Conservation (phyloP, 1,140 invertebrate species). For the Onthophagus taurus region DNA sequence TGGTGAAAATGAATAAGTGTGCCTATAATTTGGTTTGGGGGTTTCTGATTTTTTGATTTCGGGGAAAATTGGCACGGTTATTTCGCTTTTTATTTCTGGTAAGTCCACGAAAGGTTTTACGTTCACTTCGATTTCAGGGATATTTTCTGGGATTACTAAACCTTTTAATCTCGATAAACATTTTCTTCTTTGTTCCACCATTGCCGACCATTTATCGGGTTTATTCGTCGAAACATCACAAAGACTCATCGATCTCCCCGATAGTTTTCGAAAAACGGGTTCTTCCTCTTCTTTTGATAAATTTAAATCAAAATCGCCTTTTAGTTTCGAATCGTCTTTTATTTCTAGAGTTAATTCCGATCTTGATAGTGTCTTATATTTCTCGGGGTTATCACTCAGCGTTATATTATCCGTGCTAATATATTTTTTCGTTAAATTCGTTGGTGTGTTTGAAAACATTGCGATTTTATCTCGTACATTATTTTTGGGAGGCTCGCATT, state of each 20-base stretch:
- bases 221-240: slow-evolving; percentile 1
- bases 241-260: neutral
- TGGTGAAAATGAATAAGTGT: too few relatives aligned
- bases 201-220: slow-evolving; percentile 43
- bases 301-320: too few relatives aligned
- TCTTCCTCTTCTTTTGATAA: too few relatives aligned
- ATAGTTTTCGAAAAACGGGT: neutral
- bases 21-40: slow-evolving; percentile 13
- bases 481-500: slow-evolving; percentile 31
- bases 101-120: slow-evolving; percentile 47
- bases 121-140: slow-evolving; percentile 35
- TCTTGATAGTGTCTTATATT: slow-evolving; percentile 30
- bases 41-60: slow-evolving; percentile 26
- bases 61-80: slow-evolving; percentile 21
- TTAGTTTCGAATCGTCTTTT: too few relatives aligned
- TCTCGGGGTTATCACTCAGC: too few relatives aligned
- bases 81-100: slow-evolving; percentile 69
- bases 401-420: slow-evolving; percentile 2
- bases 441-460: slow-evolving; percentile 59
- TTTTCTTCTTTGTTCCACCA: slow-evolving; percentile 69
- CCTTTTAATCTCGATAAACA: slow-evolving; percentile 75
- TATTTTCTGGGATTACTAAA: slow-evolving; percentile 72
- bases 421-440: slow-evolving; percentile 3
- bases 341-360: neutral
- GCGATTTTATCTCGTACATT: slow-evolving; percentile 81